phyloP scores from a whole-genome alignment of 2,113 vertebrate species.

The Chrysochloris asiatica region DNA sequence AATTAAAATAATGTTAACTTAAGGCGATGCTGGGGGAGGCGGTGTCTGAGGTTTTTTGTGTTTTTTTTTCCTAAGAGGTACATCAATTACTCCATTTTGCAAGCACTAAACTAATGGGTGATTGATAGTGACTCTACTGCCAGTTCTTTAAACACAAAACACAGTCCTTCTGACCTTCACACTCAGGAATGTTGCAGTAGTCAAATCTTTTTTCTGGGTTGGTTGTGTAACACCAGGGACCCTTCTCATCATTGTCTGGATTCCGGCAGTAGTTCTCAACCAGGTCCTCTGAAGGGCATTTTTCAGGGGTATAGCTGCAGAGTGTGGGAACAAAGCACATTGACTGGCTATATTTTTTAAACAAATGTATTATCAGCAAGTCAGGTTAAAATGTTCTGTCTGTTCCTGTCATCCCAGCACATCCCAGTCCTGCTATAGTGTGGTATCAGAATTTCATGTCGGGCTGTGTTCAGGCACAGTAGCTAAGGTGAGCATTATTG shows the following conservation, averaged over 20 bases:
- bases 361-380: rapidly evolving
- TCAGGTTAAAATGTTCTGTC: not conserved
- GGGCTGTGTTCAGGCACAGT: no score
- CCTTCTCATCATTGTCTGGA: slow-evolving; percentile 88
- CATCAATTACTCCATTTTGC: not conserved
- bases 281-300: slow-evolving; percentile 77
- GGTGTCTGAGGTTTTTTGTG: not conserved
- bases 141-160: no score
- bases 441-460: no score
- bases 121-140: not conserved
- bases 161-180: slow-evolving; percentile 79
- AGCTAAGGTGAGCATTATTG: not conserved
- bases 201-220: slow-evolving; percentile 87
- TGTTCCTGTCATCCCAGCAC: not conserved
- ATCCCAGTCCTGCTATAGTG: not conserved
- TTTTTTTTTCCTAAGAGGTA: not conserved
- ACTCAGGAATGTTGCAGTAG: slow-evolving; percentile 91
- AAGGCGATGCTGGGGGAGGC: not conserved
- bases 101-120: not conserved
- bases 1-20: not conserved
- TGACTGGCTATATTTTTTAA: rapidly evolving
- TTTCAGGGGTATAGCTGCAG: slow-evolving; percentile 79
- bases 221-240: slow-evolving; percentile 97
- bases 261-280: slow-evolving; percentile 95
- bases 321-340: not conserved